Evolutionary conservation across 2,113 vertebrate species (phyloP).

Genomic region (Cyanistes caeruleus): DNA sequence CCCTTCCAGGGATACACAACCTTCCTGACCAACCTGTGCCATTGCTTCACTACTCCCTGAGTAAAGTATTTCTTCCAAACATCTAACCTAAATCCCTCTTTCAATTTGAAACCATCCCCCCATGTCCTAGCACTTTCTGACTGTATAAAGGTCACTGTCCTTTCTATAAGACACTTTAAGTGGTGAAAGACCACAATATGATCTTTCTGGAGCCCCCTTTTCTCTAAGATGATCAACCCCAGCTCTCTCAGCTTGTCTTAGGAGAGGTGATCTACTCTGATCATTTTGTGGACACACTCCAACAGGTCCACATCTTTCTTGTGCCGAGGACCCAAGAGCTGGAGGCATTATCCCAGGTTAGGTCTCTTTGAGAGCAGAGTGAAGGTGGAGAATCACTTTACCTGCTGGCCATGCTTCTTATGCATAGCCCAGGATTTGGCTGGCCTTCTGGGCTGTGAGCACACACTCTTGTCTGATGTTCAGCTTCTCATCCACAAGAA

Average conservation of each 20-base stretch:
- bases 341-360: neutral
- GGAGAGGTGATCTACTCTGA: neutral
- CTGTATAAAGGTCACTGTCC: neutral
- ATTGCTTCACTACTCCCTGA: neutral
- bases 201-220: neutral
- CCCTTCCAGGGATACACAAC: neutral
- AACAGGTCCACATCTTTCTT: neutral
- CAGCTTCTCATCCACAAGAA: neutral
- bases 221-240: neutral
- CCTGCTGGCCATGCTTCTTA: neutral
- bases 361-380: neutral
- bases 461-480: neutral
- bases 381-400: neutral
- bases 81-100: neutral
- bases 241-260: neutral
- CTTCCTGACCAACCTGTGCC: neutral
- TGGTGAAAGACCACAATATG: neutral
- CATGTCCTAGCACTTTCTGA: neutral
- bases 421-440: neutral
- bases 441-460: neutral
- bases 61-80: neutral
- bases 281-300: neutral
- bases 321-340: neutral
- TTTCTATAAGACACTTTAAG: neutral
- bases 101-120: neutral